Base-by-base conservation (phyloP, 2,797 vertebrate species). In the Cygnus olor region DNA sequence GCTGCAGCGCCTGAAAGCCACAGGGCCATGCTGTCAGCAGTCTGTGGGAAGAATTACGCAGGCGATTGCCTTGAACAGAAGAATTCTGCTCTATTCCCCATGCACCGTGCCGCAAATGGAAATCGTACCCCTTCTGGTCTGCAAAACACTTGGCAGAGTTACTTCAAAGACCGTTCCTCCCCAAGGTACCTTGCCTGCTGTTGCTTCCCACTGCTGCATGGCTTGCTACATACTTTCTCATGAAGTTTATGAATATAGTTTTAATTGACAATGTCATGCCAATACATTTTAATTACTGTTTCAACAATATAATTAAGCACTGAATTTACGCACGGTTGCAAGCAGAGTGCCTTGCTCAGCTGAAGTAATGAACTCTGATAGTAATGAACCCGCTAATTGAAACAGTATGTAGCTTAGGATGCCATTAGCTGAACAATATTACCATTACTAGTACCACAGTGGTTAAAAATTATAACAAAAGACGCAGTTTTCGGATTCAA, bases 241-340 rank as follows among this genome's bases (percentile, higher is more conserved):
- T 3, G 68, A 87, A 73, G 65, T 72, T 74, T 83, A 89, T 85
- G 95, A 95, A 90, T 94, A 90, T 66, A 93, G 94, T 87, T 97
- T 93, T 96, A 96, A 96, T 93, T 95, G 96, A 74, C 96, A 95
- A 19, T 94, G 86, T 87, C 95, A 94, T 66, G 95, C 94, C 95
- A 86, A 97, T 97, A 94, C 95, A 87, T 97, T 93, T 97, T 97
- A 97, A 98, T 97, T 97, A 97, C 95, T 86, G 81, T 71, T 96
- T 95, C 90, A 93, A 95, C 97, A 93, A 90, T 96, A 95, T 96
- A 97, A 98, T 97, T 97, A 97, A 93, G 81, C 80, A 82, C 64
- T 95, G 92, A 82, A 97, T 97, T 97, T 97, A 97, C 95, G 91
- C 91, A 92, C 38, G 28, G 90, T 90, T 96, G 90, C 14, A 90